phyloP scores from a whole-genome alignment of 2,888 invertebrate species.

The Agrochola macilenta region DNA sequence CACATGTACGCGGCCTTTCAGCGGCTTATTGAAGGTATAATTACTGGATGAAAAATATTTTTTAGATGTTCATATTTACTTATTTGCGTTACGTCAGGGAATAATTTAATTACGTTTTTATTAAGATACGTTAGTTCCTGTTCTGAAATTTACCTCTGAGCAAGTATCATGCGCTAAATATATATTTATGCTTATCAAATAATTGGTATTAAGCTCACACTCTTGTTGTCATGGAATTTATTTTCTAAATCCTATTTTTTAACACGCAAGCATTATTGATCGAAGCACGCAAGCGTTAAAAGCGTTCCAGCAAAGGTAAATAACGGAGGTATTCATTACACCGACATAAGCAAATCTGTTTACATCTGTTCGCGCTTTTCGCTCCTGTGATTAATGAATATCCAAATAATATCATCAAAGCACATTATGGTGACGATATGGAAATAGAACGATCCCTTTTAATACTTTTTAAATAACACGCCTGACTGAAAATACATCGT shows the following conservation, averaged over 20 bases:
- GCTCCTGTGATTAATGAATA: slow-evolving; percentile 64
- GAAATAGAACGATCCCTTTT: slow-evolving; percentile 39
- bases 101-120: neutral
- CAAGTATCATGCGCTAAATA: neutral
- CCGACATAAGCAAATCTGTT: slow-evolving; percentile 51
- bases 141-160: neutral
- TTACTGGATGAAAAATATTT: slow-evolving; percentile 35
- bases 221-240: slow-evolving; percentile 4
- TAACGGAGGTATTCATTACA: slow-evolving; percentile 37
- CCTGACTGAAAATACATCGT: slow-evolving; percentile 35
- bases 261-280: slow-evolving; percentile 25
- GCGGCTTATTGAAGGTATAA: slow-evolving; percentile 17
- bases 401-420: slow-evolving; percentile 67
- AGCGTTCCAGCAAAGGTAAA: slow-evolving; percentile 33
- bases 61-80: slow-evolving; percentile 10
- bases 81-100: neutral
- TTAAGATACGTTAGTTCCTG: neutral
- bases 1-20: slow-evolving; percentile 40
- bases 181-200: neutral
- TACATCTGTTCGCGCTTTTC: slow-evolving; percentile 56
- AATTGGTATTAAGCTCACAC: neutral
- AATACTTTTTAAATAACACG: slow-evolving; percentile 52
- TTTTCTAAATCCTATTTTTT: slow-evolving; percentile 18
- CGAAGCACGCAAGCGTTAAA: slow-evolving; percentile 29
- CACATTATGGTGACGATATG: slow-evolving; percentile 53